A percentile compares a stretch with the other conserved stretches of the same genome.
phyloP scores from a whole-genome alignment of 2,888 invertebrate species.

The Diaphora mendica region DNA sequence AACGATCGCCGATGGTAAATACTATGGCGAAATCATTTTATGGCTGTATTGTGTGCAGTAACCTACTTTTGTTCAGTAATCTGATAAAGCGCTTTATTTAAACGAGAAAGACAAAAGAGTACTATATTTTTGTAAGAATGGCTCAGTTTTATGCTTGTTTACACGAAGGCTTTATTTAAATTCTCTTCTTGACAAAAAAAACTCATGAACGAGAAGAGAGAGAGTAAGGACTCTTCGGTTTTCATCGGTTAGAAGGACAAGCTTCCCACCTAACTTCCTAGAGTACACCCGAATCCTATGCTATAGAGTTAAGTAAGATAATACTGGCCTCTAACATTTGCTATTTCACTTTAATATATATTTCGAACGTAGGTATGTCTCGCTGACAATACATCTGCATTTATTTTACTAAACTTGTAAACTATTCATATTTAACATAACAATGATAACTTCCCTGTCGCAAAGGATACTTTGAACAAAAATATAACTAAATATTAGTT shows the following conservation, averaged over 20 bases:
- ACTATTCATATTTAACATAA: slow-evolving; percentile 38
- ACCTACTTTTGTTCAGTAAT: slow-evolving; percentile 29
- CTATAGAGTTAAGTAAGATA: too few species aligned
- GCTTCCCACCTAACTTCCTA: too few species aligned
- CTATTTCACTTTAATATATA: too few species aligned
- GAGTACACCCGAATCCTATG: too few species aligned
- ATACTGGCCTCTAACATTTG: too few species aligned
- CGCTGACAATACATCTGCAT: not conserved
- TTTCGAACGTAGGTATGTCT: too few species aligned
- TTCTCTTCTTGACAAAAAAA: not conserved
- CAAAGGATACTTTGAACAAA: slow-evolving; percentile 10
- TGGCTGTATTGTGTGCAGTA: slow-evolving; percentile 21
- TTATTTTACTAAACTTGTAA: slow-evolving; percentile 10
- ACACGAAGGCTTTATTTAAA: not conserved
- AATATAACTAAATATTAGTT: too few species aligned
- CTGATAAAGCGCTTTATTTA: slow-evolving; percentile 33
- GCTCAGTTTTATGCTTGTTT: not conserved
- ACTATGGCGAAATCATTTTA: slow-evolving; percentile 21
- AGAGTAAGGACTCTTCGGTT: not conserved
- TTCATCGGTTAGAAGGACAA: too few species aligned
- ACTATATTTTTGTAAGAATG: slow-evolving; percentile 12
- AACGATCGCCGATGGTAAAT: slow-evolving; percentile 21
- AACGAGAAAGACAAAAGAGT: slow-evolving; percentile 9
- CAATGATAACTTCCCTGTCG: slow-evolving; percentile 35
- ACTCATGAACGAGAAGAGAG: not conserved